Percentiles rank a stretch among this genome's conserved stretches.
phyloP scores from a whole-genome alignment of 2,113 vertebrate species.

The Phyllostomus discolor region DNA sequence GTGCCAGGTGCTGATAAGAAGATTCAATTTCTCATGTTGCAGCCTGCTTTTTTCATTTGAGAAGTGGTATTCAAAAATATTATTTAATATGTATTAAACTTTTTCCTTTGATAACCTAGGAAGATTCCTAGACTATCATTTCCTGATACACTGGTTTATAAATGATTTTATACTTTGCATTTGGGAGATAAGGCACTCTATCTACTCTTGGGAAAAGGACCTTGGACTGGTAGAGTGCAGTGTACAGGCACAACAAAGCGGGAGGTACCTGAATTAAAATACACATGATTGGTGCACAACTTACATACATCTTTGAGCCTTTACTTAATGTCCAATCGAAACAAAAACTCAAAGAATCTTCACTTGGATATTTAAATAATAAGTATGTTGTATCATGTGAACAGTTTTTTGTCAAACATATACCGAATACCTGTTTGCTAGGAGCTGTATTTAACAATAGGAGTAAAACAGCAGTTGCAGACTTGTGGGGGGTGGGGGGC shows the following conservation, averaged over 20 bases:
- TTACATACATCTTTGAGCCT: background rate
- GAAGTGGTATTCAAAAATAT: slow-evolving; percentile 2
- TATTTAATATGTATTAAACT: background rate
- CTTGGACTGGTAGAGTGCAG: background rate
- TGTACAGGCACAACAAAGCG: background rate
- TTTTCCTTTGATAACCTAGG: slow-evolving; percentile 40
- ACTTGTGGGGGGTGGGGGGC: accelerated
- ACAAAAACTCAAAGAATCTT: background rate
- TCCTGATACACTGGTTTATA: background rate
- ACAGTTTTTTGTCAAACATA: background rate
- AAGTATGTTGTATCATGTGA: background rate
- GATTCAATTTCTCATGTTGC: slow-evolving; percentile 31
- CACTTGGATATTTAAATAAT: background rate
- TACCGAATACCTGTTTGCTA: background rate
- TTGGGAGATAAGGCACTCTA: background rate
- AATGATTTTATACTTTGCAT: background rate
- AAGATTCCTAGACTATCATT: background rate
- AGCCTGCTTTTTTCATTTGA: slow-evolving; percentile 44
- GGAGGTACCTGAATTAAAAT: background rate
- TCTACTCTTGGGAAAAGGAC: background rate
- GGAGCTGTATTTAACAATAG: background rate
- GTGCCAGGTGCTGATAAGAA: slow-evolving; percentile 22
- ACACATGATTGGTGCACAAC: background rate
- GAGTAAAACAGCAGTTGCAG: background rate
- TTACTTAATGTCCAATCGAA: background rate